These are phyloP conservation scores for Neomorphus geoffroyi DNA, from an alignment of 2,797 vertebrate genomes.

Conservation along the genomic window DNA sequence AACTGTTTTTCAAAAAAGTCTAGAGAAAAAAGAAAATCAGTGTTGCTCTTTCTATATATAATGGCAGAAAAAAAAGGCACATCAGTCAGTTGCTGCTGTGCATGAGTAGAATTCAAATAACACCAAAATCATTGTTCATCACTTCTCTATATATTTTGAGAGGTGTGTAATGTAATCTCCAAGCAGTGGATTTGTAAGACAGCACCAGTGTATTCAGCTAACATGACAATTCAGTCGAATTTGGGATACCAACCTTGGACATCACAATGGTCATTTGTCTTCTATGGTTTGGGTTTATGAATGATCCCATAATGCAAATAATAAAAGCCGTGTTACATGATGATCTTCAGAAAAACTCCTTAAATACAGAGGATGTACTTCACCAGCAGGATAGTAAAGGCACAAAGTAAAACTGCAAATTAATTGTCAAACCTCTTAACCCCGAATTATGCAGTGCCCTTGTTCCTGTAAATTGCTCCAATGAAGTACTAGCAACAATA, in stretches of 20 bases:
- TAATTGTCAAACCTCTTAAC: neutral
- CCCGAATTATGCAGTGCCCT: neutral
- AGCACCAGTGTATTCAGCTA: neutral
- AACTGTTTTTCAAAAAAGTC: neutral
- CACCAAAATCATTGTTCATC: neutral
- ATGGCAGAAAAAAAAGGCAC: neutral
- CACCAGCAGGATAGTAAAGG: neutral
- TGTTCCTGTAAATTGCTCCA: neutral
- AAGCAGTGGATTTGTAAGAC: neutral
- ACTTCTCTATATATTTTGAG: neutral
- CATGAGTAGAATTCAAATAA: neutral
- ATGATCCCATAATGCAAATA: neutral
- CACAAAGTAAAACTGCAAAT: neutral
- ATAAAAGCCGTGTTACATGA: accelerated
- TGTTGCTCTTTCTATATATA: neutral
- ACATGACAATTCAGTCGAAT: neutral
- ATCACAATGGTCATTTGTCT: neutral
- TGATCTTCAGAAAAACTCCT: neutral
- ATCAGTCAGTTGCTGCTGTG: neutral
- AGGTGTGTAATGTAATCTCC: neutral
- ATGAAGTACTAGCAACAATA: neutral
- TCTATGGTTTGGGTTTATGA: neutral
- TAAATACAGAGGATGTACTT: neutral
- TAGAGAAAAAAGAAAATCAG: neutral
- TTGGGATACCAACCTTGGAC: neutral